Percentiles rank a stretch among this genome's conserved stretches.
Conservation (phyloP, 1,140 invertebrate species). For the Ceratoteleas bidentatus region DNA sequence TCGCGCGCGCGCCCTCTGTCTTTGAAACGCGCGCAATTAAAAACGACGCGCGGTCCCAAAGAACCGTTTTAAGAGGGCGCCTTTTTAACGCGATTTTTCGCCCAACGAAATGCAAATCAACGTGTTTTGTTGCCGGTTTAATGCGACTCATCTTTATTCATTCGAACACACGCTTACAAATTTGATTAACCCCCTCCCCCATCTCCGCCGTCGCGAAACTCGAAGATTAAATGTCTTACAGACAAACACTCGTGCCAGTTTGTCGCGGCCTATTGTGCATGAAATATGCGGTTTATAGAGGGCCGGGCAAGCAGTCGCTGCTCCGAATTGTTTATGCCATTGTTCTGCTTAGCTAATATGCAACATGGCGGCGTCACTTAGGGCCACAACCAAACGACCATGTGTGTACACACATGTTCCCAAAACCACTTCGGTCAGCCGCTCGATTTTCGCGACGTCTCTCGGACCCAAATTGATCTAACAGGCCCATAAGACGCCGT, state of each 20-base stretch:
- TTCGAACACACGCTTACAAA: slow-evolving; percentile 37
- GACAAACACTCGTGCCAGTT: slow-evolving; percentile 29
- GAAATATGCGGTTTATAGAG: slow-evolving; percentile 25
- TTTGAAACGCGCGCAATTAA: slow-evolving; percentile 45
- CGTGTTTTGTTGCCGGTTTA: slow-evolving; percentile 34
- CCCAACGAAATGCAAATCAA: slow-evolving; percentile 26
- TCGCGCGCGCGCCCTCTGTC: slow-evolving; percentile 1
- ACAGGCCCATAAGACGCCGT: too few relatives aligned
- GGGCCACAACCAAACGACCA: neutral
- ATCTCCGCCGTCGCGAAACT: neutral
- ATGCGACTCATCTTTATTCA: slow-evolving; percentile 56
- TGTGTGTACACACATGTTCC: too few relatives aligned
- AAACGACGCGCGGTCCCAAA: slow-evolving; percentile 19
- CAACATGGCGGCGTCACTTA: slow-evolving; percentile 74
- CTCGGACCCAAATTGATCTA: too few relatives aligned
- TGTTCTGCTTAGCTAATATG: slow-evolving; percentile 81
- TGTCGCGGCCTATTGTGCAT: slow-evolving; percentile 17
- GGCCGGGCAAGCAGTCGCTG: slow-evolving; percentile 18
- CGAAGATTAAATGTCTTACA: slow-evolving; percentile 46
- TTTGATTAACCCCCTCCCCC: slow-evolving; percentile 29
- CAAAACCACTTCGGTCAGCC: too few relatives aligned
- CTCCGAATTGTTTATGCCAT: slow-evolving; percentile 77
- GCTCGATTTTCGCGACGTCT: too few relatives aligned
- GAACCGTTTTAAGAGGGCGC: slow-evolving; percentile 18
- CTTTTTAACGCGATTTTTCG: slow-evolving; percentile 16